Evolutionary conservation across 2,113 vertebrate genomes (phyloP), one percentile per base, ranked within the genome.

Genomic region (Microtus oregoni): DNA sequence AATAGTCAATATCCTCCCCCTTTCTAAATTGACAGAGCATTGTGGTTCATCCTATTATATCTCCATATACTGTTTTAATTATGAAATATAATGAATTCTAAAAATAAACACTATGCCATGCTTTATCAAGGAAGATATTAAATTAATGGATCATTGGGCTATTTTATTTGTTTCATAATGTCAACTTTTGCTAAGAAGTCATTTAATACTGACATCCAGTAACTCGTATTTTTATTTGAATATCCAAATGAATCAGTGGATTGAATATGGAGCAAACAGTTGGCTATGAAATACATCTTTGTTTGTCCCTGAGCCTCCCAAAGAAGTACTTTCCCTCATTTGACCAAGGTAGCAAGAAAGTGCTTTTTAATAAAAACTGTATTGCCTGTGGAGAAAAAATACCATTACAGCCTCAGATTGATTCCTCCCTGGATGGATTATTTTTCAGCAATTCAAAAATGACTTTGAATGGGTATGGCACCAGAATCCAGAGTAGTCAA

Each of bases 201-300:
- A 75, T 79, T 65, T 85, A 94, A 82, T 22, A 89, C 24, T 72
- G 22, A 41, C 5, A 94, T 30, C 5, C 28, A 67, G 5, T 78
- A 20, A 92, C 52, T 94, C 58, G 14, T 52, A n/a, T 76, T 95
- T 96, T 91, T 55, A 94, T 65, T 89, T 94, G 55, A 94, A 75
- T 91, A 50, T 79, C 61, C 41, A 93, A 77, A 14, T 88, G 30
- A 89, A 22, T 86, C 55, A 91, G 68, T 83, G 3, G 28, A 89
- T 24, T 67, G 11, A 72, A 92, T 68, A 72, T 14, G 14, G 68
- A 94, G 28, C 93, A 78, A 79, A 58, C 35, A 73, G 3, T 26
- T 82, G 26, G 7, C 61, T 86, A 58, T 61, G 67, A 26, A 83
- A 30, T 77, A 35, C 58, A 30, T 5, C 63, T 81, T 93, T 90